Conservation (phyloP, 2,113 vertebrate species). For the Pavo muticus region DNA sequence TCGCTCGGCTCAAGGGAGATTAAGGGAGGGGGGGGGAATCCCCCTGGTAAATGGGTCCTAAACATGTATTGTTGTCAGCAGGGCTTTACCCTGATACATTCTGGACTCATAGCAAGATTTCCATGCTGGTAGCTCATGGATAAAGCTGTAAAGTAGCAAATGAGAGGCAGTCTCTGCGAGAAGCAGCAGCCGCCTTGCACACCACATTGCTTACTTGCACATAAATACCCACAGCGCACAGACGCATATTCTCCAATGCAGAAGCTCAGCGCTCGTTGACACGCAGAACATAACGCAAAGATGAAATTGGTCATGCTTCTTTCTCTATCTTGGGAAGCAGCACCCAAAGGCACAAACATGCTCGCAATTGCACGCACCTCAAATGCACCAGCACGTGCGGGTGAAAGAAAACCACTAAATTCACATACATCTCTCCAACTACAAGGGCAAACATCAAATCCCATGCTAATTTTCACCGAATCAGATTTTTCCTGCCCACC, state of each 20-base stretch:
- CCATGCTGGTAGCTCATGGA: not conserved
- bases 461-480: not conserved
- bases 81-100: not conserved
- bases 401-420: no score
- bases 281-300: accelerated
- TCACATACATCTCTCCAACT: not conserved
- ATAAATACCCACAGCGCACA: accelerated
- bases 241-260: accelerated
- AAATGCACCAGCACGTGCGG: accelerated
- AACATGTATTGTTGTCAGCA: not conserved
- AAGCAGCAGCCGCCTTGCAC: accelerated
- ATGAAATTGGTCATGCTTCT: accelerated
- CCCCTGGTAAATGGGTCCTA: conserved; percentile 37
- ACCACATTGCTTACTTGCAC: accelerated
- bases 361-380: accelerated
- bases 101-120: not conserved
- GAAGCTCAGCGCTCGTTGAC: not conserved
- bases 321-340: not conserved
- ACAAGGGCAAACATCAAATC: not conserved
- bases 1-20: conserved; percentile 49
- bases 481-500: not conserved
- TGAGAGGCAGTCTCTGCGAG: not conserved
- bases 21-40: not conserved
- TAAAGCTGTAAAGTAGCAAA: not conserved
- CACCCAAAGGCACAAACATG: not conserved